Conservation (phyloP, 2,113 vertebrate species). For the Cyphomyrus plagiostoma region DNA sequence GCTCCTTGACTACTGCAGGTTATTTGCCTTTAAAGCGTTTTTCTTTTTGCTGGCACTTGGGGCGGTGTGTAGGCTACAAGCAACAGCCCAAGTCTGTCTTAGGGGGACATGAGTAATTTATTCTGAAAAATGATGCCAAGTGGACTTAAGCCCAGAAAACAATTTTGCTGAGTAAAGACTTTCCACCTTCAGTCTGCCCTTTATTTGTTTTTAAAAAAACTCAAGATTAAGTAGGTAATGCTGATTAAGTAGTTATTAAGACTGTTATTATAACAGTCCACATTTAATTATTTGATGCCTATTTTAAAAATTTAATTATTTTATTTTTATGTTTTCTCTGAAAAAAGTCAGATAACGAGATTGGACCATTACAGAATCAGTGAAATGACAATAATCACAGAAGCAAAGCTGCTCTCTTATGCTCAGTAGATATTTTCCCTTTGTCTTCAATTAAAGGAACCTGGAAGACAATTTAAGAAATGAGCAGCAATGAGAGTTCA, state of each 20-base stretch:
- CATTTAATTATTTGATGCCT: background rate
- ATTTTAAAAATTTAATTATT: background rate
- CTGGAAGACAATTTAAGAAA: background rate
- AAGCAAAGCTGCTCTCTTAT: background rate
- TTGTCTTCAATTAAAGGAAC: background rate
- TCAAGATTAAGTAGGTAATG: background rate
- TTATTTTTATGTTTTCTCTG: background rate
- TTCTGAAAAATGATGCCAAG: constrained; percentile 39
- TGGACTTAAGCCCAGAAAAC: constrained; percentile 39
- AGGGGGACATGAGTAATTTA: constrained; percentile 40
- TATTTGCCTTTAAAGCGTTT: background rate
- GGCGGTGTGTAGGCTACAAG: constrained; percentile 29
- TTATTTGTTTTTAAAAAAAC: no score
- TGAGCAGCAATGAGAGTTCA: background rate
- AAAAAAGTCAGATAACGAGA: background rate
- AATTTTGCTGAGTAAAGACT: constrained; percentile 41
- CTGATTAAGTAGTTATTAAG: background rate
- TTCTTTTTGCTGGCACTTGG: background rate
- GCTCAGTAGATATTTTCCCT: background rate
- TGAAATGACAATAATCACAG: background rate
- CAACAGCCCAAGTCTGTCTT: constrained; percentile 27
- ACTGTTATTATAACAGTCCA: background rate
- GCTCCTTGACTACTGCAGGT: background rate
- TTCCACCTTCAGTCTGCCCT: constrained; percentile 23
- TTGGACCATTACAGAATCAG: background rate